phyloP scores from a whole-genome alignment of 2,797 vertebrate species.

The Macroramphosus scolopax region DNA sequence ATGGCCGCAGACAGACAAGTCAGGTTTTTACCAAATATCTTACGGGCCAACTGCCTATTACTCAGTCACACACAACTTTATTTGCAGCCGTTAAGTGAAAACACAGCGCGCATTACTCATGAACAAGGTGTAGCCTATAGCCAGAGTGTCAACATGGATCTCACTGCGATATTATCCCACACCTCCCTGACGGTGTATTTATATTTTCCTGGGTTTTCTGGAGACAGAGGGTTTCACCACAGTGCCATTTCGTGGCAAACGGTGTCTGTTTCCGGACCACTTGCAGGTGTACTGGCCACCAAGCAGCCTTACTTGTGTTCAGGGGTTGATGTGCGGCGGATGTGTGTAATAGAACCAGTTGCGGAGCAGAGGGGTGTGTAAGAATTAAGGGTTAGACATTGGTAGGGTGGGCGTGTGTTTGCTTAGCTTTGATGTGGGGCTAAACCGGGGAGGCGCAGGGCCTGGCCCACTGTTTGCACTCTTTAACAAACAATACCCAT shows the following conservation, averaged over 20 bases:
- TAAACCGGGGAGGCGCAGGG: constrained; percentile 67
- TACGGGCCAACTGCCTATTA: constrained; percentile 68
- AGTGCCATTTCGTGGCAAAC: not conserved
- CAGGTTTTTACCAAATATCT: constrained; percentile 68
- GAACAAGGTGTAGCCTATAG: constrained; percentile 48
- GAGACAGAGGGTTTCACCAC: constrained; percentile 2
- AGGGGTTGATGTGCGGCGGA: constrained; percentile 40
- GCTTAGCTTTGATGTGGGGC: constrained; percentile 90
- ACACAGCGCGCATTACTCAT: constrained; percentile 58
- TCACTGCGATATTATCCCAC: constrained; percentile 38
- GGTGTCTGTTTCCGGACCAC: not conserved
- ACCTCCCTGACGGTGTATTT: constrained; percentile 24
- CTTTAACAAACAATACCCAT: constrained; percentile 73
- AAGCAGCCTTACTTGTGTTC: constrained; percentile 3
- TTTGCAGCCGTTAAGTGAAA: constrained; percentile 75
- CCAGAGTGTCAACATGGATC: constrained; percentile 31
- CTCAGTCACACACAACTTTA: constrained; percentile 70
- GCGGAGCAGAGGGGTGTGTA: constrained; percentile 40
- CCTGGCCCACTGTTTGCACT: constrained; percentile 80
- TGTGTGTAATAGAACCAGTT: constrained; percentile 24
- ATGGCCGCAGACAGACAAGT: constrained; percentile 6
- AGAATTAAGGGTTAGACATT: constrained; percentile 55
- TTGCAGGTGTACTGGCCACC: constrained; percentile 5
- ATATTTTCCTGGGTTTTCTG: constrained; percentile 16
- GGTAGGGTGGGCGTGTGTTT: constrained; percentile 74